Evolutionary conservation across 2,113 vertebrate genomes (phyloP).

Genomic region (Myotis yumanensis): DNA sequence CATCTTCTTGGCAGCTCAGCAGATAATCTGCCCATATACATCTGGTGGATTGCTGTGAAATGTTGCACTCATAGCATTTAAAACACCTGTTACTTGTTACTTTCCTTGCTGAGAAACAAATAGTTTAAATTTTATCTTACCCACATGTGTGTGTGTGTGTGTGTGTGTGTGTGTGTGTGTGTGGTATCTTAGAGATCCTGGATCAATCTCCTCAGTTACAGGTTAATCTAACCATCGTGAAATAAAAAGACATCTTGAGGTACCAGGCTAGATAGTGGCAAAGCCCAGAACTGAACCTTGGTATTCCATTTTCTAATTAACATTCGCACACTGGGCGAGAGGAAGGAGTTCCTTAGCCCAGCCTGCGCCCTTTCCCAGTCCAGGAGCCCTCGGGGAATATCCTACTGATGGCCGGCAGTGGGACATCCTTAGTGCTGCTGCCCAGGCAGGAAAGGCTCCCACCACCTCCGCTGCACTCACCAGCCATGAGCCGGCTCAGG

Average conservation of each 20-base stretch:
- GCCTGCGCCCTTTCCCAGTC: too few species aligned
- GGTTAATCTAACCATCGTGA: background rate
- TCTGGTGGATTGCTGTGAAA: constrained; percentile 68
- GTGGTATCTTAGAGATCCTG: background rate
- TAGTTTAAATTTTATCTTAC: constrained; percentile 58
- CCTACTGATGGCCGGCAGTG: too few species aligned
- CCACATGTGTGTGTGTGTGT: background rate
- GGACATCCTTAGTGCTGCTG: too few species aligned
- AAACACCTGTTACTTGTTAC: constrained; percentile 70
- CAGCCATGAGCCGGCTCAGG: too few species aligned
- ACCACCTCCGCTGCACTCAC: too few species aligned
- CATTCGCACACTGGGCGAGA: too few species aligned
- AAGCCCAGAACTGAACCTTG: background rate
- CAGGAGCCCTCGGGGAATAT: too few species aligned
- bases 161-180: background rate
- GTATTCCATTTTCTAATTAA: background rate
- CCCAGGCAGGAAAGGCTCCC: too few species aligned
- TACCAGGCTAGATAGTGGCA: background rate
- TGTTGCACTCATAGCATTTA: constrained; percentile 46
- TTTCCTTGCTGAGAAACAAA: constrained; percentile 56
- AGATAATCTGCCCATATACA: constrained; percentile 55
- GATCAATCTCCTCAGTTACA: background rate
- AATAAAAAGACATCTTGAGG: background rate
- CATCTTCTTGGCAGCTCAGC: constrained; percentile 62
- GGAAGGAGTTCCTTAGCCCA: too few species aligned